Conservation (phyloP, 2,113 vertebrate species). For the Mus musculus region DNA sequence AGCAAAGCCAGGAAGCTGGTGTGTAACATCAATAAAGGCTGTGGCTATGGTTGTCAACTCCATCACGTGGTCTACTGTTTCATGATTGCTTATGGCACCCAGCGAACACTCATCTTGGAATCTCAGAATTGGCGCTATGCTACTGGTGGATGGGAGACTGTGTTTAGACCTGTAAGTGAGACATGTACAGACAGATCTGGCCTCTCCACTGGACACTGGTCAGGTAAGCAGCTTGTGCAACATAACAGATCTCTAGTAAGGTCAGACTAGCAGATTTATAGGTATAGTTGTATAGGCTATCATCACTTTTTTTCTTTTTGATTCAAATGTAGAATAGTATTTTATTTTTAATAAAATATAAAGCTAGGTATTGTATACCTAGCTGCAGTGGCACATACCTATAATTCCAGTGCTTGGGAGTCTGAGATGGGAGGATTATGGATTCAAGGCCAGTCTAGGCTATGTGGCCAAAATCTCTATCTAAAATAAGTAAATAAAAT, state of each 20-base stretch:
- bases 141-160: constrained; percentile 97
- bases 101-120: constrained; percentile 96
- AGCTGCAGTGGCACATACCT: neutral
- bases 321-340: constrained; percentile 36
- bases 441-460: neutral
- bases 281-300: neutral
- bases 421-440: neutral
- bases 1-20: constrained; percentile 97
- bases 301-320: neutral
- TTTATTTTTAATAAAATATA: neutral
- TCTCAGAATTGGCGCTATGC: constrained; percentile 99
- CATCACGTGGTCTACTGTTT: constrained; percentile 99
- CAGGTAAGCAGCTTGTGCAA: constrained; percentile 88
- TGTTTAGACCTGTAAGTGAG: constrained; percentile 97
- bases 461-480: neutral
- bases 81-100: constrained; percentile 99
- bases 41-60: constrained; percentile 98
- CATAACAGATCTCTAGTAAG: neutral
- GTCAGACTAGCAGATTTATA: neutral
- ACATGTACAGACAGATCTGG: constrained; percentile 96
- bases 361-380: neutral
- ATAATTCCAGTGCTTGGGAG: neutral
- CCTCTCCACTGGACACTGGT: constrained; percentile 95
- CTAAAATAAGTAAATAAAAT: constrained; percentile 17
- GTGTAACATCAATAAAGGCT: constrained; percentile 99